Base-by-base conservation (phyloP, 1,140 invertebrate genomes). In the Atopsyche davidsoni region DNA sequence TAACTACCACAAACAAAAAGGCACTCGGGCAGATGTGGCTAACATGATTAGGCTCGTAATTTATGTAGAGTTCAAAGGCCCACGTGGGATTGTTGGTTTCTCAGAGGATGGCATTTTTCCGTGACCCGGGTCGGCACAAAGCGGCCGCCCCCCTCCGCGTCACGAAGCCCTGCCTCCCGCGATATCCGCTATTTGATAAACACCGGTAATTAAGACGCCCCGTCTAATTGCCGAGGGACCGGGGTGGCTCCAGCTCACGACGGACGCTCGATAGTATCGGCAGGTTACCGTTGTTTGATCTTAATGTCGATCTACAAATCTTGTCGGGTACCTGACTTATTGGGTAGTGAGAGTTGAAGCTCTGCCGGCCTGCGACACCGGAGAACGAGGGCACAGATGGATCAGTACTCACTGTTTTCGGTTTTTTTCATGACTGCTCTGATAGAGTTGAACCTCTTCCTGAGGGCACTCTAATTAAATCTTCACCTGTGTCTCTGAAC, bases 61-160 rank as follows among this genome's bases (percentile, higher is more conserved):
- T 51, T 51, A 51, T 51, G 48, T 40, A 51, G 45, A 51, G 48
- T 51, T 51, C 48, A 51, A 51, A 51, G 41, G 48, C 48, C n/a
- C n/a, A 51, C 48, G 48, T 51, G 48, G 48, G 48, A 51, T 21
- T 45, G 25, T 14, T 40, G 41, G 45, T 51, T 44, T 51, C 48
- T 51, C 48, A 51, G 44, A 24, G 32, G 48, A 51, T 51, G 48
- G 48, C 48, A 51, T 51, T 51, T 51, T 51, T 51, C 18, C 25
- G n/a, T 41, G 23, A 42, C 39, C 21, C 32, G 28, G 36, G 41
- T 44, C 21, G 24, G 16, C 41, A 51, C 41, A 51, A 51, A 51
- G 41, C 41, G 48, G 41, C 48, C 48, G 48, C 14, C 40, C 22
- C 39, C 46, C 47, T 24, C 11, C 31, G 17, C 19, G 48, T 51